Base-by-base conservation (phyloP, 2,113 vertebrate genomes). In the Hemichromis elongatus region DNA sequence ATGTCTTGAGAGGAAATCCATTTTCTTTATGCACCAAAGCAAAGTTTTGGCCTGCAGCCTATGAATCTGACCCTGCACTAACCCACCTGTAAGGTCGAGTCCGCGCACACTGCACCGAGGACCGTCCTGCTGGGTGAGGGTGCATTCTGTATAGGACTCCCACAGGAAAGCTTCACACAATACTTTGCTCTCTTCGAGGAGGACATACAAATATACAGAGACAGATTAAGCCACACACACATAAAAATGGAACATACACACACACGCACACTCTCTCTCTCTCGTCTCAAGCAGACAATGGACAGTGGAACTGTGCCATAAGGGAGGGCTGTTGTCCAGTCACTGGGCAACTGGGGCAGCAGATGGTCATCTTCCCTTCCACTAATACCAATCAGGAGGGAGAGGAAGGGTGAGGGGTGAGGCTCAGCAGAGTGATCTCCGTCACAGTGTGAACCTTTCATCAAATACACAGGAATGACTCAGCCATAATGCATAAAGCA, bases 341-440 rank as follows among this genome's bases (percentile, higher is more conserved):
- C 94, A 91, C 92, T 94, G 91, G 93, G 92, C 94, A 95, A 95
- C 92, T 95, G 93, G 94, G 95, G 90, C 94, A 94, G 92, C 96
- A 96, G 94, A 95, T 96, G 95, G 94, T 94, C 94, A 87, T 94
- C 93, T 96, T 94, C 93, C 90, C 91, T 95, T 95, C 94, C 88
- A 94, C 92, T 92, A 91, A 94, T 92, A 94, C 92, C 92, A 92
- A 90, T 66, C 73, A 79, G 77, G 73, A 79, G n/a, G 75, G 79
- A 79, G 59, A 73, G 66, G 21, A 40, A 75, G 56, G 40, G 37
- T 37, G 68, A 18, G 79, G 42, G 80, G 11, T 57, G 59, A 61
- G 83, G 82, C n/a, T 80, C 35, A 63, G 45, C 77, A 73, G 87
- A 86, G 88, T 89, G 88, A 80, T 85, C 89, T 35, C 70, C 6